Evolutionary conservation across 2,888 invertebrate species (phyloP), one percentile per base, ranked within the genome.

Genomic region (Sphaerophoria taeniata): DNA sequence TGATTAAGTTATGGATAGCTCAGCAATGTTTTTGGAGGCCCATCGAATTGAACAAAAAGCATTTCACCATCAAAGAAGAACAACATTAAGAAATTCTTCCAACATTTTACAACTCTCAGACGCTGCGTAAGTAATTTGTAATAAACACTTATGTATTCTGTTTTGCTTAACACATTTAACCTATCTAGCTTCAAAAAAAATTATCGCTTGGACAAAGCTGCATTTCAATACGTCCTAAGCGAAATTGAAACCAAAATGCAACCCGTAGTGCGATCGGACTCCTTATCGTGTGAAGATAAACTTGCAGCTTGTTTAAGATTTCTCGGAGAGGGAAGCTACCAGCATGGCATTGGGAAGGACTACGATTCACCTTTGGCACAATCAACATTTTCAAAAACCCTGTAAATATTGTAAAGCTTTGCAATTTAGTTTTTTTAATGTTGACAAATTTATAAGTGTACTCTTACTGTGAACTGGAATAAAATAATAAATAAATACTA

Each of bases 341-440:
- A 69, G 12, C 36, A 33, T 69, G 36, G 53, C 6, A 33, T 34
- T 31, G 55, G 55, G 6, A 55, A 71, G 34, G 47, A 71, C 34
- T 71, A 39, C 31, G 12, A 71, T 71, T 14, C 34, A 49, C 14
- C 55, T 3, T 3, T 58, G 47, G 45, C 58, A 5, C 71, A 71
- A 31, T 58, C 71, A 45, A 71, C 56, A 5, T 31, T 71, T 58
- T 71, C 56, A 9, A 47, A 31, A 7, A 43, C 43, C 34, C 69
- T 69, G n/a, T n/a, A n/a, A n/a, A n/a, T n/a, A n/a, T n/a, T n/a
- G n/a, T n/a, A n/a, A n/a, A n/a, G n/a, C n/a, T n/a, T n/a, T n/a
- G n/a, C n/a, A n/a, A n/a, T n/a, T n/a, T n/a, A n/a, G n/a, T n/a
- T n/a, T n/a, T n/a, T n/a, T n/a, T n/a, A n/a, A n/a, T n/a, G n/a